Base-by-base conservation (phyloP, 92 coral and sea anemone species). In the Epizoanthus fatuus region DNA sequence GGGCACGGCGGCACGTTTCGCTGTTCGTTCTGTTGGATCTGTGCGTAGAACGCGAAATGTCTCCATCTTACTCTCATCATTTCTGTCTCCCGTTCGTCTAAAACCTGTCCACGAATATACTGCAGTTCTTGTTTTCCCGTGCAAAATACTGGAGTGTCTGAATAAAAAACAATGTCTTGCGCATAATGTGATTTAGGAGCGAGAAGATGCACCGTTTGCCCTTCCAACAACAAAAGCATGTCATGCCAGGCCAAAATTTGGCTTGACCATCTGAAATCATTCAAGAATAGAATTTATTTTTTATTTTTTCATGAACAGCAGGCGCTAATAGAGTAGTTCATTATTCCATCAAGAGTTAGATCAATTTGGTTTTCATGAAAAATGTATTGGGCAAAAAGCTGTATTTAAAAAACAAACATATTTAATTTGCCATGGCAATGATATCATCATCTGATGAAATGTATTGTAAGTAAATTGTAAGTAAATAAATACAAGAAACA, bases 81-180 rank as follows among this genome's bases (percentile, higher is more conserved):
- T 29, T 86, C 90, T 11, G 86, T 79, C 68, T 86, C 90, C 17
- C 80, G 16, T 77, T 76, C 82, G 47, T 76, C 82, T 10, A n/a
- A 22, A 76, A 19, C 63, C 16, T 40, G 40, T 14, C 82, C 82
- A 9, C 45, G 32, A n/a, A 76, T 63, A 29, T 47, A 56, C 15
- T 19, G 14, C 16, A 76, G 63, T 17, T 76, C 82, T 53, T 65
- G 42, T 49, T 85, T 85, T 14, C 83, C 82, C 10, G 93, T 85
- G 7, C 86, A 73, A 60, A 89, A 89, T 40, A 85, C 79, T 0
- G 86, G 86, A 6, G 84, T 72, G 68, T 89, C 93, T 17, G 7
- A 29, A 37, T 54, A 42, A 14, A 84, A 73, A 10, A 59, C 38
- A 29, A 84, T 78, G 32, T 84, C 84, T 9, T 52, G 45, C 38